Percentiles rank a stretch among this genome's conserved stretches.
Evolutionary conservation across 2,113 vertebrate genomes (phyloP).

Genomic region (Porphyrio hochstetteri): DNA sequence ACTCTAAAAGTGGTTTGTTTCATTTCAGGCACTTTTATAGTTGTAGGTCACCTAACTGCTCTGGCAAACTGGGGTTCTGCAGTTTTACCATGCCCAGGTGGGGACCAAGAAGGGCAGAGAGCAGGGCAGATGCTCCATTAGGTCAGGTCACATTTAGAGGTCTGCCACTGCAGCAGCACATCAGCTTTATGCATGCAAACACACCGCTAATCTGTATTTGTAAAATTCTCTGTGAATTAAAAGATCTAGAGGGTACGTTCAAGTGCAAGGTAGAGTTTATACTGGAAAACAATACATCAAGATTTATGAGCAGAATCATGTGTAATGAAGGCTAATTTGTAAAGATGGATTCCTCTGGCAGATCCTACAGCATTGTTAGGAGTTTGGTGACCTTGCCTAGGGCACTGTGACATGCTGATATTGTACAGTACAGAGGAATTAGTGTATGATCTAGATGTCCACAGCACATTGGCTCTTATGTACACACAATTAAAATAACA

Average conservation of each 20-base stretch:
- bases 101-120: neutral
- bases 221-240: neutral
- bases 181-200: neutral
- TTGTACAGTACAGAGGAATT: neutral
- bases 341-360: slow-evolving; percentile 17
- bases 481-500: neutral
- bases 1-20: neutral
- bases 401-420: slow-evolving; percentile 3
- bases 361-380: neutral
- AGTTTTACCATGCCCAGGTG: neutral
- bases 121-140: neutral
- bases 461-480: neutral
- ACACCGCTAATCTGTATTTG: neutral
- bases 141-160: neutral
- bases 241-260: neutral
- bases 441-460: neutral
- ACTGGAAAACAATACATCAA: neutral
- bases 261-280: neutral
- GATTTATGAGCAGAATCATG: slow-evolving; percentile 14
- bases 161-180: neutral
- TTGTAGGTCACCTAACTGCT: neutral
- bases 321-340: slow-evolving; percentile 18
- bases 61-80: neutral
- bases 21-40: neutral
- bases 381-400: slow-evolving; percentile 47